phyloP scores from a whole-genome alignment of 2,113 vertebrate genomes.

The Psittacula cyanocephala region DNA sequence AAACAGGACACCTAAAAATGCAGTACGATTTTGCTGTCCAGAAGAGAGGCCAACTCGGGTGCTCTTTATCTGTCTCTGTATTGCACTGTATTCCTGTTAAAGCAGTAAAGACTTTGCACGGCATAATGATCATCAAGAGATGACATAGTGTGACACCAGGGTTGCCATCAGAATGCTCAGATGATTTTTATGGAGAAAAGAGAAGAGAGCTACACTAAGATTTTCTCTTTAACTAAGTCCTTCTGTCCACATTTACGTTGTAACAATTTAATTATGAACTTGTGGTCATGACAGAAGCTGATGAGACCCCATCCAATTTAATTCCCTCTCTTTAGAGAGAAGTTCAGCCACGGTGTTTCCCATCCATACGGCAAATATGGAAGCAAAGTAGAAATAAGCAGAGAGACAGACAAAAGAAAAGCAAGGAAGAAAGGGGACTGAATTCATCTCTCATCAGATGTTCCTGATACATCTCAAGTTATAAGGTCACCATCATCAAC shows the following conservation, averaged over 20 bases:
- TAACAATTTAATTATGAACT: background rate
- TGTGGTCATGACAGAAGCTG: background rate
- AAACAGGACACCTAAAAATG: background rate
- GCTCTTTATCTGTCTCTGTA: background rate
- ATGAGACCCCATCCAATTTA: background rate
- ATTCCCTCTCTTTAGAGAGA: background rate
- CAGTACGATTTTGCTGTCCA: background rate
- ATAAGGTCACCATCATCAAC: background rate
- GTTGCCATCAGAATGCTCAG: background rate
- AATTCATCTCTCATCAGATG: background rate
- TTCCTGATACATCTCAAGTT: background rate
- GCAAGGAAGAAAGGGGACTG: background rate
- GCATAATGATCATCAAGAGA: background rate
- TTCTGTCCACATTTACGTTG: background rate
- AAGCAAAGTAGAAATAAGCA: background rate
- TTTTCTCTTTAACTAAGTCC: background rate
- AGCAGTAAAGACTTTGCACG: background rate
- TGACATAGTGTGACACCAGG: background rate
- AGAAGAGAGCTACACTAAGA: background rate
- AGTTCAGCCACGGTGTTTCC: background rate
- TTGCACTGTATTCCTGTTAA: background rate
- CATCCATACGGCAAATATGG: background rate
- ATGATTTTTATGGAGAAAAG: background rate
- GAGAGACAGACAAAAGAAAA: background rate
- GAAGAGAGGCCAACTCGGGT: background rate